Percentiles rank a stretch among this genome's conserved stretches.
phyloP scores from a whole-genome alignment of 2,113 vertebrate species.

The Mus spicilegus region DNA sequence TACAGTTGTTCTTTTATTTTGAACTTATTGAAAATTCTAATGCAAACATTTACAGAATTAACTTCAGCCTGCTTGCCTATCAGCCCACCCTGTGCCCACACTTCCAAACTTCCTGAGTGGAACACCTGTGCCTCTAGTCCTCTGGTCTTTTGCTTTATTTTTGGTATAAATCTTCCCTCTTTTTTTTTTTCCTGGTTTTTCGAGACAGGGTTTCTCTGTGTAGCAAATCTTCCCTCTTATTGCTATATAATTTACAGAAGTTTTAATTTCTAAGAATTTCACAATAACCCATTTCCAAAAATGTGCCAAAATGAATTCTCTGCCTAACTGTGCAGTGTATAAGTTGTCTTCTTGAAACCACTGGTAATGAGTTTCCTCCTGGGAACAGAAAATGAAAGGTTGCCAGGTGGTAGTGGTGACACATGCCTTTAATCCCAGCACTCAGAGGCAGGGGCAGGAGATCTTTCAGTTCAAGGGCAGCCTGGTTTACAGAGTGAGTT shows the following conservation, averaged over 20 bases:
- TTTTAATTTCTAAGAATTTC: conserved; percentile 18
- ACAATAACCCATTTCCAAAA: background rate
- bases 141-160: background rate
- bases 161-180: background rate
- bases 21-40: conserved; percentile 40
- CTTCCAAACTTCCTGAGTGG: background rate
- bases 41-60: conserved; percentile 4
- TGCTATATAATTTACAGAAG: conserved; percentile 6
- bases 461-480: background rate
- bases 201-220: too few species aligned
- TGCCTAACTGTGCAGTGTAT: background rate
- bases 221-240: background rate
- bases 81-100: background rate
- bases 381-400: background rate
- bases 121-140: background rate
- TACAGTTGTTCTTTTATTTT: background rate
- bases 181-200: background rate
- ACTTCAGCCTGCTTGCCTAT: background rate
- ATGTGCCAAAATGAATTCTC: background rate
- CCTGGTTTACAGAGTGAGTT: background rate
- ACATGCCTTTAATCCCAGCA: background rate
- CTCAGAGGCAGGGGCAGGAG: background rate
- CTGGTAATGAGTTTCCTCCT: background rate
- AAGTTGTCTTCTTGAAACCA: background rate
- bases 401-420: background rate